phyloP scores from a whole-genome alignment of 2,113 vertebrate genomes.

The Paratilapia polleni region DNA sequence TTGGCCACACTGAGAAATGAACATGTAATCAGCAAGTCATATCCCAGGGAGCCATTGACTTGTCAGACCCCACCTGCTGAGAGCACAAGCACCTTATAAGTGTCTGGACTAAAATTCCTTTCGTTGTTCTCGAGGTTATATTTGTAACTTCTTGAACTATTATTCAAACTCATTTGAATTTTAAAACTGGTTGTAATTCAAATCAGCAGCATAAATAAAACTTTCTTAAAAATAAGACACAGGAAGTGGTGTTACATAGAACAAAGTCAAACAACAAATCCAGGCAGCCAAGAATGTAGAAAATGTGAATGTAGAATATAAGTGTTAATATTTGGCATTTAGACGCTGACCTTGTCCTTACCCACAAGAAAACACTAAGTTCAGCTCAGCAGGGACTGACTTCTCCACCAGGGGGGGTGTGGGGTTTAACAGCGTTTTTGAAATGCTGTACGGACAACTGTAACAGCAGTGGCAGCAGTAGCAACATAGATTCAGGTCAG shows the following conservation, averaged over 20 bases:
- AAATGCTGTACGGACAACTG: background rate
- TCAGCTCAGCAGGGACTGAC: slow-evolving; percentile 6
- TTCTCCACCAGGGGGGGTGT: background rate
- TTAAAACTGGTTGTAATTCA: background rate
- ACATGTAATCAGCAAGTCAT: slow-evolving; percentile 8
- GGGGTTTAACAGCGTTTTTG: background rate
- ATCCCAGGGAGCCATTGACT: background rate
- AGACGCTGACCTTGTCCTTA: background rate
- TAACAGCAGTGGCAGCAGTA: background rate
- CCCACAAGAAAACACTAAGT: background rate
- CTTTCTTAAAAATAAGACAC: background rate
- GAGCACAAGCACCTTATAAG: background rate
- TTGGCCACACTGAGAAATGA: slow-evolving; percentile 19
- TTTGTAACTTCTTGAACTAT: background rate
- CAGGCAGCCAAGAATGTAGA: background rate
- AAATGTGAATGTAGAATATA: background rate
- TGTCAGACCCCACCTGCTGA: slow-evolving; percentile 2
- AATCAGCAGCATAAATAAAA: background rate
- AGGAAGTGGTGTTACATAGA: background rate
- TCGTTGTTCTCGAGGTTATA: background rate
- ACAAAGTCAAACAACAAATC: background rate
- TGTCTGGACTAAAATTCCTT: slow-evolving; percentile 2
- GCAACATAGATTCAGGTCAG: background rate
- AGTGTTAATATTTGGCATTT: background rate
- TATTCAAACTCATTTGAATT: background rate